phyloP scores from a whole-genome alignment of 2,797 vertebrate species.

The Crocodylus rhombifer region DNA sequence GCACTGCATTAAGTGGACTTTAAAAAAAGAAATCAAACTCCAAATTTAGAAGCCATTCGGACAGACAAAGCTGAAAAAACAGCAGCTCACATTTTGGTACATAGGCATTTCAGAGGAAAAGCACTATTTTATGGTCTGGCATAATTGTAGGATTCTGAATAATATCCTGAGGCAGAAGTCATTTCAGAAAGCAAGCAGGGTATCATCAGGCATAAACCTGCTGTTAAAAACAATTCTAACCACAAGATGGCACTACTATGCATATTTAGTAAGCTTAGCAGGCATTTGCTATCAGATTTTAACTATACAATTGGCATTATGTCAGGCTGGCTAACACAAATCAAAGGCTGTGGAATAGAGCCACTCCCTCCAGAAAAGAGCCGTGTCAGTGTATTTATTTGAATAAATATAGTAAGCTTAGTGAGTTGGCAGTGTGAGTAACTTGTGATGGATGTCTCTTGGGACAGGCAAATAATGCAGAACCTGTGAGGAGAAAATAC shows the following conservation, averaged over 20 bases:
- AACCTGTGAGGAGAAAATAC: background rate
- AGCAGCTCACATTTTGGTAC: background rate
- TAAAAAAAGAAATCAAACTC: background rate
- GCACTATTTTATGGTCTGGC: rapidly evolving
- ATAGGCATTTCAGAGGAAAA: rapidly evolving
- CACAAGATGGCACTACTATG: slow-evolving; percentile 83
- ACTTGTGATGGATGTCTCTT: rapidly evolving
- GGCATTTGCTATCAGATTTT: background rate
- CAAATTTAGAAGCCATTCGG: background rate
- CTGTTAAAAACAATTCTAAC: background rate
- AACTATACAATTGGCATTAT: background rate
- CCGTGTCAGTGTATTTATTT: rapidly evolving
- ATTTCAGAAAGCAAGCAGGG: background rate
- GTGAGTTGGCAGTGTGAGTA: background rate
- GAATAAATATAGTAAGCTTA: rapidly evolving
- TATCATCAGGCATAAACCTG: rapidly evolving
- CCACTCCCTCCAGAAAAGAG: background rate
- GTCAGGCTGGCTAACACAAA: background rate
- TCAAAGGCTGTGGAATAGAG: background rate
- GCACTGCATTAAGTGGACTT: background rate
- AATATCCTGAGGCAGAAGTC: background rate
- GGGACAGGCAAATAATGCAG: background rate
- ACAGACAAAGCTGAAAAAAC: background rate
- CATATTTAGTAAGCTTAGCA: slow-evolving; percentile 10
- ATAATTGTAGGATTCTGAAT: rapidly evolving